Percentiles rank a stretch among this genome's conserved stretches.
Conservation (phyloP, 2,888 invertebrate genomes). For the Ypsolopha scabrella region DNA sequence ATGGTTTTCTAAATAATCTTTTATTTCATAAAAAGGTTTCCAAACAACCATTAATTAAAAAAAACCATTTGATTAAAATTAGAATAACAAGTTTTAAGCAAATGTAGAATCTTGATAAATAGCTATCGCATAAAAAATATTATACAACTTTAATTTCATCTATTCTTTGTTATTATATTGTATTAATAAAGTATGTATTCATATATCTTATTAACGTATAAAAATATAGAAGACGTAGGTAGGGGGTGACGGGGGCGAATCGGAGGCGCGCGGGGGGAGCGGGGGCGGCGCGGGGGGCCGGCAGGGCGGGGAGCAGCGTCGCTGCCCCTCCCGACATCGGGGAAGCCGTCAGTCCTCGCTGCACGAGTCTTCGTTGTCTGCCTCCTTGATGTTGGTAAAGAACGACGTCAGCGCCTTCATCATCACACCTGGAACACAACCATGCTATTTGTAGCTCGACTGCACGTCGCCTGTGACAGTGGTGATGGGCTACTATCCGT, state of each 20-base stretch:
- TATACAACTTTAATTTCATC: slow-evolving; percentile 36
- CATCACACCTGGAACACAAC: slow-evolving; percentile 70
- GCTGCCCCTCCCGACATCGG: slow-evolving; percentile 22
- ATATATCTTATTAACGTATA: slow-evolving; percentile 39
- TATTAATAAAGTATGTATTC: slow-evolving; percentile 30
- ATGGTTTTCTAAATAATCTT: no score
- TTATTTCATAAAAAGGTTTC: not conserved
- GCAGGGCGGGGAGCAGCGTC: slow-evolving; percentile 20
- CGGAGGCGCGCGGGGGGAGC: slow-evolving; percentile 19
- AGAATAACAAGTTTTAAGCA: slow-evolving; percentile 17
- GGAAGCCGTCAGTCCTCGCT: slow-evolving; percentile 58
- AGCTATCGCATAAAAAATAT: slow-evolving; percentile 43
- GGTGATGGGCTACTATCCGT: no score
- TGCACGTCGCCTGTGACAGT: no score
- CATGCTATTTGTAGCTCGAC: no score
- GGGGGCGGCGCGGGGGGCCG: slow-evolving; percentile 15
- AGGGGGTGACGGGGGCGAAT: slow-evolving; percentile 15
- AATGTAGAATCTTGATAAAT: slow-evolving; percentile 35
- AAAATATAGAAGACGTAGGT: slow-evolving; percentile 34
- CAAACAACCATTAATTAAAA: slow-evolving; percentile 4
- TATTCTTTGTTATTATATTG: slow-evolving; percentile 35
- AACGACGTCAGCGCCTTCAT: slow-evolving; percentile 79
- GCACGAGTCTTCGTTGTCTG: slow-evolving; percentile 72
- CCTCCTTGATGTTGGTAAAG: slow-evolving; percentile 77
- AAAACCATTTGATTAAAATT: slow-evolving; percentile 12